Base-by-base conservation (phyloP, 1,140 invertebrate genomes). In the Drosophila melanica region DNA sequence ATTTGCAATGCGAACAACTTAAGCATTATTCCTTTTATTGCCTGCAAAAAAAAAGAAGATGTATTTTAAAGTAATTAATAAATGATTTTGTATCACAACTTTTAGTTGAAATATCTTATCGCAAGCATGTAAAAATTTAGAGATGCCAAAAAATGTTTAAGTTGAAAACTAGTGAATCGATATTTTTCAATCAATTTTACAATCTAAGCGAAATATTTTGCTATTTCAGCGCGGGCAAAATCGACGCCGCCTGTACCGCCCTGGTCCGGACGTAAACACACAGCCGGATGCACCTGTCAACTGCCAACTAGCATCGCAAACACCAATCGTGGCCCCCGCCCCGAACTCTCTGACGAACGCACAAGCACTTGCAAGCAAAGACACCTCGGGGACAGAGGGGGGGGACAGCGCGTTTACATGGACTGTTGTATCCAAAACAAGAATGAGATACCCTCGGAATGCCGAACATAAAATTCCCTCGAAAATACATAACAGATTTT, bases 21-120 rank as follows among this genome's bases (percentile, higher is more conserved):
- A 60, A 89, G 81, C 90, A 91, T 91, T 91, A 91, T 91, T 90
- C 77, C 81, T 71, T 79, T 66, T 87, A 77, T 86, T 59, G 67
- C 73, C 90, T 91, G 73, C 1, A 79, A 67, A 66, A 10, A 30
- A 44, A 54, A 12, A 33, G 3, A 57, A 57, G 33, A 35, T 9
- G 9, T 10, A 10, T 10, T 35, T 9, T 8, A 7, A 33, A 8
- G 50, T 3, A 9, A 20, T 9, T 9, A 0, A 47, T 39, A n/a
- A 4, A 37, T 37, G 3, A 30, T 27, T 27, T 27, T 27, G 27
- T 27, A 7, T 7, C 27, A 4, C 5, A 27, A 7, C 5, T 27
- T 27, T 6, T 7, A 27, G 20, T 4, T 23, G 2, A 23, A 23
- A 23, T 23, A 3, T 23, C 1, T 23, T 23, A 23, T 23, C 20